phyloP scores from a whole-genome alignment of 2,113 vertebrate genomes.

The Synodontis membranacea region DNA sequence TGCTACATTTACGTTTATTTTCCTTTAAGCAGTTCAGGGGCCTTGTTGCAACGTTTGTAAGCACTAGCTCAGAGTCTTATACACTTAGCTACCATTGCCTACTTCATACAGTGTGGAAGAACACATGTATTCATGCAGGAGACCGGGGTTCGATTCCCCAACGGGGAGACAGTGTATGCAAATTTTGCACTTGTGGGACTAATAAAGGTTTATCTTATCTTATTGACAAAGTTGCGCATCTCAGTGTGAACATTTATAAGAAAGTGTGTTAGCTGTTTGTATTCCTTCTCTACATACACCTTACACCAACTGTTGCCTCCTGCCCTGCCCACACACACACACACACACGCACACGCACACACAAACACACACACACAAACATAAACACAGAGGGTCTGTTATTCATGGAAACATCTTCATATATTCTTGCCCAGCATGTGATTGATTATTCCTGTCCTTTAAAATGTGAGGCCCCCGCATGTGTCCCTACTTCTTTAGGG shows the following conservation, averaged over 20 bases:
- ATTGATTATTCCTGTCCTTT: slow-evolving; percentile 31
- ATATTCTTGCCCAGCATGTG: slow-evolving; percentile 12
- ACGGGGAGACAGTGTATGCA: no score
- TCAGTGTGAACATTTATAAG: not conserved
- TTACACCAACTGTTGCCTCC: not conserved
- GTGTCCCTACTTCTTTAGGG: not conserved
- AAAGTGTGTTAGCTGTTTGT: not conserved
- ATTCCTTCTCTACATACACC: not conserved
- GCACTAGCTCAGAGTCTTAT: not conserved
- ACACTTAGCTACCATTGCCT: not conserved
- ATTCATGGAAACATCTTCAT: slow-evolving; percentile 17
- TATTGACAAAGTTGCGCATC: not conserved
- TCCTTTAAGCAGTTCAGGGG: not conserved
- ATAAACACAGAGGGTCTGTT: not conserved
- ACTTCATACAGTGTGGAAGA: no score
- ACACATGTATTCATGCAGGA: no score
- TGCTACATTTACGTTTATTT: not conserved
- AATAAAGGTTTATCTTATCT: no score
- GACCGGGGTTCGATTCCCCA: no score
- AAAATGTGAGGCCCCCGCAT: not conserved
- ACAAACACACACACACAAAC: not conserved
- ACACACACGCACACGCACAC: not conserved
- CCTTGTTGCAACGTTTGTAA: not conserved
- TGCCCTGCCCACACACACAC: not conserved
- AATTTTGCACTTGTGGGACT: no score